Evolutionary conservation across 2,888 invertebrate genomes (phyloP).

Genomic region (Fragum sueziense): DNA sequence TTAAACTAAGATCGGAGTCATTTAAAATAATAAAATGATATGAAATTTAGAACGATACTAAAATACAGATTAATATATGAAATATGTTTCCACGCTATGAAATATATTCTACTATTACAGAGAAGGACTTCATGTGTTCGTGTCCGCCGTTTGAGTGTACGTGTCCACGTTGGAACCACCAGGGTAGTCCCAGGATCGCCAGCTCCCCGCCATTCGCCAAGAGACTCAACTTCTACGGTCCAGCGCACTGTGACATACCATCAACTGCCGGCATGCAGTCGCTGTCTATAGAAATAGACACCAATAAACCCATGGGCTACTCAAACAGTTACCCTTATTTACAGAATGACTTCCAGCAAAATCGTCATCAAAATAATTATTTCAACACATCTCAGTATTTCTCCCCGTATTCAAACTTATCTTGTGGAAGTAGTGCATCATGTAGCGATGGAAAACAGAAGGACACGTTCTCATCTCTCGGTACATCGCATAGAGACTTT

Average conservation of each 20-base stretch:
- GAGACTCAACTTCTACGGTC: slow-evolving; percentile 51
- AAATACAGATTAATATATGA: no score
- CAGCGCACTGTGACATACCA: slow-evolving; percentile 54
- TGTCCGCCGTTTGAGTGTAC: slow-evolving; percentile 78
- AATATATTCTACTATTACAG: no score
- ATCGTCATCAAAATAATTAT: slow-evolving; percentile 22
- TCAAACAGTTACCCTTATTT: slow-evolving; percentile 31
- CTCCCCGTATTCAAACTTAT: slow-evolving; percentile 17
- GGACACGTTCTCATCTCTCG: neutral
- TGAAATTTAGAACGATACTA: no score
- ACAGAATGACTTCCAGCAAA: slow-evolving; percentile 41
- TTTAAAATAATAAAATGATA: no score
- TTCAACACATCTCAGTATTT: slow-evolving; percentile 24
- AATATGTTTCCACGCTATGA: no score
- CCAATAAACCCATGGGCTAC: slow-evolving; percentile 51
- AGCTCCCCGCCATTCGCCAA: slow-evolving; percentile 58
- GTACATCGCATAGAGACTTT: neutral
- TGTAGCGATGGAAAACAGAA: slow-evolving; percentile 14
- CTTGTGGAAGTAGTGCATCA: neutral
- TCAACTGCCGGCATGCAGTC: slow-evolving; percentile 58
- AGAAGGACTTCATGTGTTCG: slow-evolving; percentile 74
- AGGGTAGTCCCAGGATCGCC: slow-evolving; percentile 57
- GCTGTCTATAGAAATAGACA: slow-evolving; percentile 57
- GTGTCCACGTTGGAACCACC: slow-evolving; percentile 62
- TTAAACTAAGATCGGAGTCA: no score